A percentile compares a stretch with the other conserved stretches of the same genome.
phyloP scores from a whole-genome alignment of 2,888 invertebrate genomes.

The Apocheima hispidaria region DNA sequence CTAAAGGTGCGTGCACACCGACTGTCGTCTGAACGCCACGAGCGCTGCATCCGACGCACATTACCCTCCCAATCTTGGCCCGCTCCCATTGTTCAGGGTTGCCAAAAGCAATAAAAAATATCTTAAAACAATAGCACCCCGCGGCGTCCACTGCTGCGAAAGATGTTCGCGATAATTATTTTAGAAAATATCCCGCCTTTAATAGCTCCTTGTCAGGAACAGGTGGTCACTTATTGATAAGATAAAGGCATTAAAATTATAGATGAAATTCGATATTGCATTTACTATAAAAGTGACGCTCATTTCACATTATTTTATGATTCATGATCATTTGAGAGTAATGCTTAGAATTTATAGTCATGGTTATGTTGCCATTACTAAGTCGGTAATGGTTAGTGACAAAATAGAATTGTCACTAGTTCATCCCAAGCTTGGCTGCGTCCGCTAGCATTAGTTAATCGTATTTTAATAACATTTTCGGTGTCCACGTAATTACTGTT shows the following conservation, averaged over 20 bases:
- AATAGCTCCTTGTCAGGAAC: slow-evolving; percentile 75
- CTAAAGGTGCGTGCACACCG: slow-evolving; percentile 53
- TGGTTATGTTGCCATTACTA: slow-evolving; percentile 22
- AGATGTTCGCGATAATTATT: slow-evolving; percentile 83
- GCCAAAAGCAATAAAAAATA: slow-evolving; percentile 82
- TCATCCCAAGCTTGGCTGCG: slow-evolving; percentile 44
- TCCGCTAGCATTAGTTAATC: slow-evolving; percentile 72
- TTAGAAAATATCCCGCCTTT: slow-evolving; percentile 77
- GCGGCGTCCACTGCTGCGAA: slow-evolving; percentile 76
- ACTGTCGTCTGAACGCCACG: slow-evolving; percentile 62
- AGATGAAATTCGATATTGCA: slow-evolving; percentile 31
- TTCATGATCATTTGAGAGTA: slow-evolving; percentile 15
- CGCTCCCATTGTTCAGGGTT: slow-evolving; percentile 81
- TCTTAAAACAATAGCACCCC: slow-evolving; percentile 84
- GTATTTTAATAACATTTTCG: slow-evolving; percentile 83
- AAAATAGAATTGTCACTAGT: slow-evolving; percentile 50
- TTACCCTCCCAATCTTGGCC: slow-evolving; percentile 66
- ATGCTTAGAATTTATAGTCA: slow-evolving; percentile 18
- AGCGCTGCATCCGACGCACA: slow-evolving; percentile 67
- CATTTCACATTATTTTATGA: slow-evolving; percentile 16
- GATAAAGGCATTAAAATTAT: slow-evolving; percentile 58
- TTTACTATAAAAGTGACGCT: slow-evolving; percentile 20
- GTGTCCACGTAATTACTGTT: slow-evolving; percentile 80
- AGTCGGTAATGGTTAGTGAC: slow-evolving; percentile 34
- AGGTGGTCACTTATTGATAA: slow-evolving; percentile 68